A percentile compares a stretch with the other conserved stretches of the same genome.
Conservation (phyloP, 2,797 vertebrate species). For the Crax fasciolata region DNA sequence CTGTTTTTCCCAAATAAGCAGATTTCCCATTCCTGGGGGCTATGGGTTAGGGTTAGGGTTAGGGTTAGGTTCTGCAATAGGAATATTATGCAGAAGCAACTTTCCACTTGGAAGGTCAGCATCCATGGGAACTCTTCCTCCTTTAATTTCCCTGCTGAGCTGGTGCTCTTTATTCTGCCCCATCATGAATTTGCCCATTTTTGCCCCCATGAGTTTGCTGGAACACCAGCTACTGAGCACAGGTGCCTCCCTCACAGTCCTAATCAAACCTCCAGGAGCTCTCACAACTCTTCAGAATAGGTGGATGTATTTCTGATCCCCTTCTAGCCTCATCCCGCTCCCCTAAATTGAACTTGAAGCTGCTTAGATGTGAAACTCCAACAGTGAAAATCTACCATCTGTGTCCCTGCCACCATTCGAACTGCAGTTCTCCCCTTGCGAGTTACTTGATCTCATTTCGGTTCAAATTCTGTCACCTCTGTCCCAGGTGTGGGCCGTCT, state of each 20-base stretch:
- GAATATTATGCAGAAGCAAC: not conserved
- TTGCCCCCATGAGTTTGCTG: too few relatives aligned
- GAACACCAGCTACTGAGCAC: not conserved
- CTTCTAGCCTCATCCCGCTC: not conserved
- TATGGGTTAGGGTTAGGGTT: too few relatives aligned
- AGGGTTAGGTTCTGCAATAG: not conserved
- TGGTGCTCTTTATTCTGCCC: not conserved
- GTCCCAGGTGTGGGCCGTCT: not conserved
- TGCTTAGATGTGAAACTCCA: constrained; percentile 81
- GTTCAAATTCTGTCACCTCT: not conserved
- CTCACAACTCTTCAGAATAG: not conserved
- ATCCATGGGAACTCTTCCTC: not conserved
- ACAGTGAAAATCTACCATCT: constrained; percentile 76
- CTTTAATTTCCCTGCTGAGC: not conserved
- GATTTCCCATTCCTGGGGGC: not conserved
- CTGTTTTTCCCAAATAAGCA: not conserved
- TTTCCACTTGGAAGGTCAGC: not conserved
- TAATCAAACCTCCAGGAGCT: not conserved
- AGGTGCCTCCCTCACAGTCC: not conserved
- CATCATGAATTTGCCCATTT: rapidly evolving
- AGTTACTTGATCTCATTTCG: not conserved
- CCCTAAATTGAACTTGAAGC: not conserved
- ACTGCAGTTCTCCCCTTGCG: not conserved
- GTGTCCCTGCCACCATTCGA: constrained; percentile 17
- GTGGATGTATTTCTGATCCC: not conserved